These are phyloP conservation scores for Patella pellucida DNA, from an alignment of 2,888 invertebrate species.

Conservation along the genomic window DNA sequence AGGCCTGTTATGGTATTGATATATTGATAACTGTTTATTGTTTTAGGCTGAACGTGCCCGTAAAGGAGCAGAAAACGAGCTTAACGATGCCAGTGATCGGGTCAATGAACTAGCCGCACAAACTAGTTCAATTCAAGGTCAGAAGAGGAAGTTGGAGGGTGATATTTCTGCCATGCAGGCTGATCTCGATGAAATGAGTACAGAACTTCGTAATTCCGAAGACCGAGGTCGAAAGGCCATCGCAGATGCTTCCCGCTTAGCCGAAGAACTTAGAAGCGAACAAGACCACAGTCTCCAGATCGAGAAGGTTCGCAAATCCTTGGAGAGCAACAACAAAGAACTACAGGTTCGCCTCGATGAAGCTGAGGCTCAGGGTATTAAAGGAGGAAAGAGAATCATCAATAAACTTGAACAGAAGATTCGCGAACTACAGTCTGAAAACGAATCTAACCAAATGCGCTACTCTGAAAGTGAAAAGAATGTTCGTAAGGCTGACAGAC, in stretches of 20 bases:
- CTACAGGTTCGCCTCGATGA: constrained; percentile 90
- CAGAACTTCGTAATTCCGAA: constrained; percentile 98
- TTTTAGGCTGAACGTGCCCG: constrained; percentile 6
- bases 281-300: constrained; percentile 91
- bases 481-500: constrained; percentile 92
- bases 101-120: constrained; percentile 89
- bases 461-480: constrained; percentile 98
- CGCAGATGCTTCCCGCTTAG: constrained; percentile 91
- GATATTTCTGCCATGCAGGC: constrained; percentile 93
- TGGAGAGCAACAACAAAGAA: constrained; percentile 98
- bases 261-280: constrained; percentile 97
- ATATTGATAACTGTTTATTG: too few species aligned
- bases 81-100: not conserved
- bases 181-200: constrained; percentile 96
- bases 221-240: constrained; percentile 75
- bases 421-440: constrained; percentile 77
- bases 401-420: constrained; percentile 91
- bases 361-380: constrained; percentile 80
- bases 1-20: too few species aligned
- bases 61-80: not conserved
- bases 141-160: constrained; percentile 98
- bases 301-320: constrained; percentile 96
- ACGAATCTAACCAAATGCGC: constrained; percentile 97
- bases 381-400: not conserved
- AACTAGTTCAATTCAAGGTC: constrained; percentile 91